These are phyloP conservation scores for Oeneis ivallda DNA, from an alignment of 2,888 invertebrate genomes.

Conservation along the genomic window DNA sequence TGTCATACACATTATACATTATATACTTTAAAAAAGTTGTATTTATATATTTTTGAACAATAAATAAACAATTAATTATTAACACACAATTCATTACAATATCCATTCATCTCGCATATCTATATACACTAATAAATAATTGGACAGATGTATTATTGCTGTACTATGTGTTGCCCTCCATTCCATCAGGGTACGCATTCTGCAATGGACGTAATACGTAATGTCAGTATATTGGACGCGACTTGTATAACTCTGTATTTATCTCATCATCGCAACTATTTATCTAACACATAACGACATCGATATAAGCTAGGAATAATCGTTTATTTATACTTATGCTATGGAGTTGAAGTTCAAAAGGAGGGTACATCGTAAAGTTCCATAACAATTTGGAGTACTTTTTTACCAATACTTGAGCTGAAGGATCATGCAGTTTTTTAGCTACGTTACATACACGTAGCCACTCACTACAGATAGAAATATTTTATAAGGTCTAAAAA, in stretches of 20 bases:
- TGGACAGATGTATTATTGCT: slow-evolving; percentile 63
- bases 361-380: slow-evolving; percentile 30
- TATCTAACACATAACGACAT: slow-evolving; percentile 72
- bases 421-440: slow-evolving; percentile 31
- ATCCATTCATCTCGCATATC: slow-evolving; percentile 41
- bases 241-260: background rate
- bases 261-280: slow-evolving; percentile 17
- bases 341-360: slow-evolving; percentile 28
- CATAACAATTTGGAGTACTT: slow-evolving; percentile 27
- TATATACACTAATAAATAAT: slow-evolving; percentile 48
- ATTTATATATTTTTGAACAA: slow-evolving; percentile 15
- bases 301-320: slow-evolving; percentile 59
- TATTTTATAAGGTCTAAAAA: slow-evolving; percentile 27
- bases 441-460: slow-evolving; percentile 28
- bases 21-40: background rate
- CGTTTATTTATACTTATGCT: slow-evolving; percentile 40
- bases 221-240: slow-evolving; percentile 56
- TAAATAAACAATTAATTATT: too few relatives aligned
- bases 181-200: slow-evolving; percentile 73
- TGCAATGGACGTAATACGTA: slow-evolving; percentile 76
- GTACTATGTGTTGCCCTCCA: slow-evolving; percentile 74
- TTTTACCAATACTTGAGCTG: slow-evolving; percentile 27
- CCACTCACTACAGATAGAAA: slow-evolving; percentile 29
- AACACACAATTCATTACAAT: slow-evolving; percentile 28
- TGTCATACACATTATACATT: background rate